Evolutionary conservation across 2,888 invertebrate species (phyloP), one percentile per base, ranked within the genome.

Genomic region (Chromoteleia sp.): DNA sequence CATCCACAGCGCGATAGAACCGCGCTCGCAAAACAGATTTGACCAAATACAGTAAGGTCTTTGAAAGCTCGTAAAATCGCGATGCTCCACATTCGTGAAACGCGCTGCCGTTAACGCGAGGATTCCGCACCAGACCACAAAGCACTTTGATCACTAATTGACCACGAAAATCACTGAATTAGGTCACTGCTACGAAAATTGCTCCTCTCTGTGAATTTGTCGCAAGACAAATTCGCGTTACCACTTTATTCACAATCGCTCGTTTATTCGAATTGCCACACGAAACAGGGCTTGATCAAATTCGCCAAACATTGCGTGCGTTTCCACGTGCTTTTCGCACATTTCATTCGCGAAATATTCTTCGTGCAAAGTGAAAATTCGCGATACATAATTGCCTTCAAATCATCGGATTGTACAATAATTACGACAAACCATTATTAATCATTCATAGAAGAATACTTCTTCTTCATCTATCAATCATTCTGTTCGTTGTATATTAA

Each of bases 141-240:
- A 39, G 5, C 58, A 73, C 73, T 63, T 54, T 41, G 61, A 52
- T 43, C 73, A 73, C 73, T 54, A 15, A 54, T 63, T 63, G 50
- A 63, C 45, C 7, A 65, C 73, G 15, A 65, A 50, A 50, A 71
- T 15, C 71, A 71, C 50, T 39, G 17, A 36, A 45, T 25, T 21
- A 21, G 70, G 29, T 25, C 58, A 58, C 33, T 58, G 12, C 15
- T 15, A 10, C 0, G 4, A 36, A 21, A 36, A 12, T n/a, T 7
- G 29, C 10, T 39, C 21, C 36, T 19, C 36, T 17, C 17, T 39
- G 17, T 56, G 12, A 14, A 58, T 33, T 6, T 29, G 25, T 10
- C 33, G 6, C 33, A 36, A 2, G 17, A 17, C n/a, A 56, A 56
- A 41, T 15, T 36, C n/a, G n/a, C 30, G 1, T 2, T n/a, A 25